Evolutionary conservation across 1,140 invertebrate species (phyloP), one percentile per base, ranked within the genome.

Genomic region (Procambarus virginalis): DNA sequence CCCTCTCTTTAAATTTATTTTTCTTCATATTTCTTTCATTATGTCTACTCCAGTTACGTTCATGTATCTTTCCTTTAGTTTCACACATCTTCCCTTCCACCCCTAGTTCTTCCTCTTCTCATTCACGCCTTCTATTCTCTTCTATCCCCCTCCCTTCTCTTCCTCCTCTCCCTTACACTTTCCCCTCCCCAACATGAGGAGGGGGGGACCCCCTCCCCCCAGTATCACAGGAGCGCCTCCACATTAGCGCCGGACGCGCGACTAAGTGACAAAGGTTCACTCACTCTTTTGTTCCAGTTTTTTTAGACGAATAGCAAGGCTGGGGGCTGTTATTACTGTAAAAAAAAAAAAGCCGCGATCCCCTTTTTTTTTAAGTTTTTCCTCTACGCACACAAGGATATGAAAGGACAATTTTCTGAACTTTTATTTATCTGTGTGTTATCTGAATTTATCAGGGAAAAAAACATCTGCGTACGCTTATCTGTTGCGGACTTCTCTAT

Each of bases 201-300:
- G 34, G 34, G n/a, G 34, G 34, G 34, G 34, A 1, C 0, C 0
- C 0, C 34, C 34, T 0, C 6, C 6, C 55, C 12, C 60, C 60
- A 64, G 60, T 64, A n/a, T 73, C 22, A 73, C 6, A 10, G 22
- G 68, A 6, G 22, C 68, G 2, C n/a, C 68, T 73, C 68, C 2
- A 34, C 68, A 73, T 73, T 73, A 22, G n/a, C 68, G 34, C 68
- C 22, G 68, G 68, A 73, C 68, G 68, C 22, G 5, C 2, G 2
- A 4, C 68, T 73, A 73, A 73, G 68, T 73, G 68, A 73, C 68
- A 34, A 73, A 73, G 68, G 68, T 73, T 73, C 68, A 73, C n/a
- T 73, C 68, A 10, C 68, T 34, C 68, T 73, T 73, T 73, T 73
- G 22, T 73, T 34, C 5, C n/a, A 5, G 2, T 73, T 73, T 73